Evolutionary conservation across 53 echinoderm and acorn worm genomes (phyloP), one percentile per base, ranked within the genome.

Genomic region (Pentamera pediparva): DNA sequence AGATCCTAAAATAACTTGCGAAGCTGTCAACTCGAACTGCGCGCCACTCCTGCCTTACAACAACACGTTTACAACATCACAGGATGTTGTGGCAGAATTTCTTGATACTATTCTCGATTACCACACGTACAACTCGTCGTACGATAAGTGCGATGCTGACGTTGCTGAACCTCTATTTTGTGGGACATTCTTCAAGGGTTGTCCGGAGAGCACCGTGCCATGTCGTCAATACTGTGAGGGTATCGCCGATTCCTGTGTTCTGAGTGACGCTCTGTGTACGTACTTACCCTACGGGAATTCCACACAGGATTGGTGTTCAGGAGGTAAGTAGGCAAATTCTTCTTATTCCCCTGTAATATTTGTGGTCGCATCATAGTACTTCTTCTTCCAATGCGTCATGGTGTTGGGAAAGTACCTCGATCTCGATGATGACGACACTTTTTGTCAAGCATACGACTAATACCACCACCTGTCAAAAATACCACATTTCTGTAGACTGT

Each of bases 181-280:
- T 51, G 22, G 51, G 4, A 7, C 22, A n/a, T 51, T 51, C 51
- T 51, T 51, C 51, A 51, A 51, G 22, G 12, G 51, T 51, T 51
- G 51, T 7, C 4, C n/a, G 4, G 4, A 51, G 12, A 24, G 51
- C 12, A 51, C 22, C 22, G 51, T 51, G n/a, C 51, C 51, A 20
- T 51, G 51, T 51, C n/a, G 51, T 4, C 34, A 61, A 20, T 61
- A 30, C 61, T 61, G 61, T 32, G 61, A 61, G 33, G 35, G 15
- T 1, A 32, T 61, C 35, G 5, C 11, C 34, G 12, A 4, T 3
- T 8, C 29, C 3, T 61, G 61, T 32, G n/a, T 4, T 2, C 4
- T 34, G 19, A 4, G 15, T 32, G 2, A 13, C 7, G 8, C 32
- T 36, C 18, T 61, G 3, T 61, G 61, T 32, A 31, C 61, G 2